Evolutionary conservation across 2,113 vertebrate species (phyloP).

Genomic region (Pica pica): DNA sequence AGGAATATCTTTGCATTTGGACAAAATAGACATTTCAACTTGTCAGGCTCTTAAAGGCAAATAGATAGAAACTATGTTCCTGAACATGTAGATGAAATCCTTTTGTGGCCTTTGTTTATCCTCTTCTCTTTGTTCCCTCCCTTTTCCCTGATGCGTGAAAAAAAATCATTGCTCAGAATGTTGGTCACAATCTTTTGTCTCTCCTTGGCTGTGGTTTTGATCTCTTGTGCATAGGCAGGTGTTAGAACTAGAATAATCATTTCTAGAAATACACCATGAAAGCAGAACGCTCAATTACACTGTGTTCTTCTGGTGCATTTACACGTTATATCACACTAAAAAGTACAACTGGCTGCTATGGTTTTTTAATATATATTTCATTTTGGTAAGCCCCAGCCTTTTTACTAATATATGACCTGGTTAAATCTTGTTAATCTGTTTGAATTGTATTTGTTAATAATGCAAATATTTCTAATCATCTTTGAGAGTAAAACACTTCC

Average conservation of each 20-base stretch:
- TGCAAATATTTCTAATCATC: conserved; percentile 80
- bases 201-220: conserved; percentile 45
- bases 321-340: conserved; percentile 69
- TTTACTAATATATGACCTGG: conserved; percentile 77
- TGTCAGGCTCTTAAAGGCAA: not conserved
- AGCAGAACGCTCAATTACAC: conserved; percentile 57
- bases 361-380: conserved; percentile 71
- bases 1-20: conserved; percentile 16
- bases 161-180: conserved; percentile 40
- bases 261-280: conserved; percentile 62
- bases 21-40: conserved; percentile 12
- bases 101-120: conserved; percentile 58
- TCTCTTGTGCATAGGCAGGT: conserved; percentile 65
- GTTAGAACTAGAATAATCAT: conserved; percentile 65
- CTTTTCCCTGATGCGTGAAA: not conserved
- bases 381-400: conserved; percentile 74
- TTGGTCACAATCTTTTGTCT: conserved; percentile 59
- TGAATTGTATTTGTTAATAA: conserved; percentile 78
- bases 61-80: conserved; percentile 9
- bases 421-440: conserved; percentile 79
- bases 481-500: conserved; percentile 68
- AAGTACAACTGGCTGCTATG: conserved; percentile 74
- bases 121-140: not conserved
- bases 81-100: conserved; percentile 27
- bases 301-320: conserved; percentile 68